Percentiles rank a stretch among this genome's conserved stretches.
phyloP scores from a whole-genome alignment of 2,888 invertebrate species.

The Aphodius granarius region DNA sequence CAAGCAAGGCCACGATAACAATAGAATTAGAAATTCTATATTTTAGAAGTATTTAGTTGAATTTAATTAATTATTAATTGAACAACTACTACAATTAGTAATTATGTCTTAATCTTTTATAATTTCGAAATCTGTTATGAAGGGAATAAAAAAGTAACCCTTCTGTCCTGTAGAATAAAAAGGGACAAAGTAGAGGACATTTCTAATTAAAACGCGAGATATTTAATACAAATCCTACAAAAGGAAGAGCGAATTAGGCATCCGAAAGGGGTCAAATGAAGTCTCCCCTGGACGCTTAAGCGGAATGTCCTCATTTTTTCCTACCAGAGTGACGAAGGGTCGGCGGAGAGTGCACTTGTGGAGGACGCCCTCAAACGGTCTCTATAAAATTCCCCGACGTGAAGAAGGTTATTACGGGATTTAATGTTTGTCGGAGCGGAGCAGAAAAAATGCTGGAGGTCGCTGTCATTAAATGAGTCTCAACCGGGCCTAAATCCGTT shows the following conservation, averaged over 20 bases:
- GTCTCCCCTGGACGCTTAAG: background rate
- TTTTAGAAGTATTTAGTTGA: too few species aligned
- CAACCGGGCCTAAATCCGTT: conserved; percentile 39
- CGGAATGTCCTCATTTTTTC: background rate
- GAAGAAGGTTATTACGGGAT: conserved; percentile 22
- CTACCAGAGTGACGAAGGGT: background rate
- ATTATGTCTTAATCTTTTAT: background rate
- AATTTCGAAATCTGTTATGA: background rate
- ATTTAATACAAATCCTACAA: background rate
- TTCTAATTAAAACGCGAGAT: background rate
- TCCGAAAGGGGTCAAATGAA: background rate
- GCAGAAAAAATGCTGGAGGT: background rate
- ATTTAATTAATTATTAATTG: too few species aligned
- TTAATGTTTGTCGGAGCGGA: conserved; percentile 19
- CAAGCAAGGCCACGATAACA: too few species aligned
- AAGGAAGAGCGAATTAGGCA: background rate
- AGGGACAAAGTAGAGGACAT: background rate
- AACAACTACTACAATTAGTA: too few species aligned
- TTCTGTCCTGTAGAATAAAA: background rate
- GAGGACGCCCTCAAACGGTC: background rate
- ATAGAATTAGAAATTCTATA: too few species aligned
- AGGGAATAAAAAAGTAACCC: background rate
- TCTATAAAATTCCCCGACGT: conserved; percentile 19
- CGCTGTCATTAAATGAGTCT: conserved; percentile 35
- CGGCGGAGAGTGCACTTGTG: background rate